phyloP scores from a whole-genome alignment of 2,888 invertebrate species.

The Notocelia uddmanniana region DNA sequence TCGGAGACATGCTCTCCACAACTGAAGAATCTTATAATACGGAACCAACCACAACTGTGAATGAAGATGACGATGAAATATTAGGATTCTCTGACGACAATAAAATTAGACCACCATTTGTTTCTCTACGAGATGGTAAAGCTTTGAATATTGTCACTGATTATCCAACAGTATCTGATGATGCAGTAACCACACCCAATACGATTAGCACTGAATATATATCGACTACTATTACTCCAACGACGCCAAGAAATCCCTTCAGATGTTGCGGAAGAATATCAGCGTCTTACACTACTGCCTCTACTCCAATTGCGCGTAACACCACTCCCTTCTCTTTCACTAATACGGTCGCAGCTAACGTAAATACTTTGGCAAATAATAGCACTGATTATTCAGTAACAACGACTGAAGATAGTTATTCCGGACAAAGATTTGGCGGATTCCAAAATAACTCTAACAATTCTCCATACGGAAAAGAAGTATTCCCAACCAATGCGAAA shows the following conservation, averaged over 20 bases:
- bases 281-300: slow-evolving; percentile 76
- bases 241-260: slow-evolving; percentile 69
- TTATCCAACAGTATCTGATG: slow-evolving; percentile 59
- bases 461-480: slow-evolving; percentile 79
- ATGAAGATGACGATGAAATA: slow-evolving; percentile 91
- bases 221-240: slow-evolving; percentile 61
- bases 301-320: slow-evolving; percentile 61
- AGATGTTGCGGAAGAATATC: slow-evolving; percentile 79
- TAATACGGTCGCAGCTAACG: slow-evolving; percentile 72
- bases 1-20: slow-evolving; percentile 71
- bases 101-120: slow-evolving; percentile 62
- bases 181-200: slow-evolving; percentile 61
- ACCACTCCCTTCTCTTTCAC: slow-evolving; percentile 78
- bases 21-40: slow-evolving; percentile 77
- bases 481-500: slow-evolving; percentile 75
- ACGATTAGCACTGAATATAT: slow-evolving; percentile 58
- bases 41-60: slow-evolving; percentile 86
- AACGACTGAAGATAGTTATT: slow-evolving; percentile 69
- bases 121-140: slow-evolving; percentile 74
- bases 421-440: slow-evolving; percentile 69
- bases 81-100: slow-evolving; percentile 91
- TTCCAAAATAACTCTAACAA: slow-evolving; percentile 79
- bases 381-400: slow-evolving; percentile 57
- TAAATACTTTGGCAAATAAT: slow-evolving; percentile 62
- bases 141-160: slow-evolving; percentile 69